Percentiles rank a stretch among this genome's conserved stretches.
Evolutionary conservation across 1,140 invertebrate species (phyloP).

Genomic region (Hylyphantes graminicola): DNA sequence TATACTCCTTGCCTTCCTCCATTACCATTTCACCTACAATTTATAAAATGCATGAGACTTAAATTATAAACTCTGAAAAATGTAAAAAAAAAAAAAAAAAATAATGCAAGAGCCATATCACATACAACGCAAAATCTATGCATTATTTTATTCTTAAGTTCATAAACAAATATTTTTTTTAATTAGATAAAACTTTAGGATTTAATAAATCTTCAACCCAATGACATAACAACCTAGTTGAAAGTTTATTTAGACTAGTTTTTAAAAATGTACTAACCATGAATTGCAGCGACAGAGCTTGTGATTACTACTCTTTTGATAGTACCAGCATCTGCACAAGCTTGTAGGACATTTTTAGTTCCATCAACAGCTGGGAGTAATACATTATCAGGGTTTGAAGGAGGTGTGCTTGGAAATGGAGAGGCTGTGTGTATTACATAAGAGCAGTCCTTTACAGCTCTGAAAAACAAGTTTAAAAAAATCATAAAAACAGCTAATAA

Average conservation of each 20-base stretch:
- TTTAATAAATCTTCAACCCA: too few relatives aligned
- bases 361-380: conserved; percentile 73
- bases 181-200: not conserved
- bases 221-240: too few relatives aligned
- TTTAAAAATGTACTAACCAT: conserved; percentile 65
- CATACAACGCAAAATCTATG: not conserved
- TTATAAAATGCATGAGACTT: not conserved
- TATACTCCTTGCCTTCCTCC: conserved; percentile 68
- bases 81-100: conserved; percentile 12
- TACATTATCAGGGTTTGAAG: conserved; percentile 68
- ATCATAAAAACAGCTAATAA: too few relatives aligned
- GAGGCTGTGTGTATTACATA: conserved; percentile 74
- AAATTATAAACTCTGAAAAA: not conserved
- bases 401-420: conserved; percentile 70
- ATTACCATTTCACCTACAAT: conserved; percentile 54
- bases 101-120: not conserved
- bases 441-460: conserved; percentile 70
- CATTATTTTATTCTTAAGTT: too few relatives aligned
- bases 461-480: conserved; percentile 58
- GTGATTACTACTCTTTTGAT: conserved; percentile 74
- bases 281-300: conserved; percentile 72
- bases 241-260: too few relatives aligned
- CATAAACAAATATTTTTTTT: too few relatives aligned
- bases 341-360: conserved; percentile 72
- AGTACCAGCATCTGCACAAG: conserved; percentile 68